Conservation (phyloP, 2,797 vertebrate species). For the Brachymystax lenok region DNA sequence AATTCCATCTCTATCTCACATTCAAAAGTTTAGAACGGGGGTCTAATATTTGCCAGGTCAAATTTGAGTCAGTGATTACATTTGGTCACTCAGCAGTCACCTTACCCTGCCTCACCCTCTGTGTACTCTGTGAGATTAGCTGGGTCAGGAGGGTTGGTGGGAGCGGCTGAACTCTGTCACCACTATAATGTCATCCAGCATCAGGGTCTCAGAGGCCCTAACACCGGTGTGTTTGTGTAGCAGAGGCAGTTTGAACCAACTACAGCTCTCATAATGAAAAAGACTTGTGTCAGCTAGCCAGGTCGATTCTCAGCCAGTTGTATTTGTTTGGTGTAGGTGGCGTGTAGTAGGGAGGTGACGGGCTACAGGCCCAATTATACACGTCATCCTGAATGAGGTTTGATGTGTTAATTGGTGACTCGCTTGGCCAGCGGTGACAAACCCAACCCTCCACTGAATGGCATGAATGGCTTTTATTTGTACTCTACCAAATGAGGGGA, state of each 20-base stretch:
- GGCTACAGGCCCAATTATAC: conserved; percentile 4
- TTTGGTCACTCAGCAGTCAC: neutral
- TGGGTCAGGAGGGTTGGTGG: neutral
- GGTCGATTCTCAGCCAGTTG: neutral
- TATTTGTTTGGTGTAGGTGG: conserved; percentile 36
- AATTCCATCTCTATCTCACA: too few species aligned
- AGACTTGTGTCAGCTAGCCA: neutral
- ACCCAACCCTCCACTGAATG: conserved; percentile 10
- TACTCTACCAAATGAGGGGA: conserved; percentile 1
- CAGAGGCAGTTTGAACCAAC: neutral
- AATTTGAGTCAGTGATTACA: too few species aligned
- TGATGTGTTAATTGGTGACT: conserved; percentile 33
- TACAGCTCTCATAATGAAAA: neutral
- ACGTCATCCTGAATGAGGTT: conserved; percentile 23
- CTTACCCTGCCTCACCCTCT: neutral
- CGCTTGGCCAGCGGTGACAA: conserved; percentile 26
- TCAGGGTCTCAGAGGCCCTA: neutral
- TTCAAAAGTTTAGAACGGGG: too few species aligned
- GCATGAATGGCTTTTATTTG: conserved; percentile 19
- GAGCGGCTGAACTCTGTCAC: neutral
- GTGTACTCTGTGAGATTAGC: neutral
- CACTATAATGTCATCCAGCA: neutral
- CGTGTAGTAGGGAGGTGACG: neutral
- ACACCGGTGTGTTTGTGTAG: neutral
- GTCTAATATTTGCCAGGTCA: too few species aligned